Base-by-base conservation (phyloP, 2,797 vertebrate genomes). In the Melanotaenia maccullochi region DNA sequence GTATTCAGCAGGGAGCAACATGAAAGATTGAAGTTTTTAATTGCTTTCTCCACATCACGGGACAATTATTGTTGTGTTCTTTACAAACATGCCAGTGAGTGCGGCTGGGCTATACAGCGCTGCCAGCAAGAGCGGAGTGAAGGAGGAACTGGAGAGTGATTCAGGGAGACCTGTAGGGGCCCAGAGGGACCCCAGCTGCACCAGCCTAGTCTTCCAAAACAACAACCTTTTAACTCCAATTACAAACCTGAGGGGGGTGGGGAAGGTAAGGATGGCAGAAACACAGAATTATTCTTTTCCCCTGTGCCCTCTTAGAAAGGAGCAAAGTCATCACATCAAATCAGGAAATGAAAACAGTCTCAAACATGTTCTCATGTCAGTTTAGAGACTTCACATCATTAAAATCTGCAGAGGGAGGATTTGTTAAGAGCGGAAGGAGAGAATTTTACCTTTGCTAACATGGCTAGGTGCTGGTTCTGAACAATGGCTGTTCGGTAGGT, bases 401-500 rank as follows among this genome's bases (percentile, higher is more conserved):
- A 9, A 28, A 73, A 78, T 75, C 82, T 67, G 74, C 32, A 52
- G 66, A 68, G 33, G 11, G 13, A 56, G 18, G 55, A 35, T 62
- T 36, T 40, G 68, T 65, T 49, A 63, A 6, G 49, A 63, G 63
- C 9, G 3, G 59, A 5, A 30, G 60, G 65, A 12, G 33, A 56
- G 20, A 14, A 7, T 28, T 33, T 78, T 66, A 99, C 98, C 97
- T 99, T 99, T 24, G 98, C 98, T 20, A 99, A 87, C 97, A 99
- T 98, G 83, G 97, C 98, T 38, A 99, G 93, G 91, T 99, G 98
- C 18, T 99, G 98, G 85, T 99, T 99, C 93, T 99, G 97, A 4
- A 99, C 98, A 0, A 99, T 99, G 82, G 98, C 97, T 0, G 98
- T 99, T 57, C 98, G 94, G 83, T 99, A 99, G 0, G 98, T 99